phyloP scores from a whole-genome alignment of 2,113 vertebrate species.

The Marmota monax region DNA sequence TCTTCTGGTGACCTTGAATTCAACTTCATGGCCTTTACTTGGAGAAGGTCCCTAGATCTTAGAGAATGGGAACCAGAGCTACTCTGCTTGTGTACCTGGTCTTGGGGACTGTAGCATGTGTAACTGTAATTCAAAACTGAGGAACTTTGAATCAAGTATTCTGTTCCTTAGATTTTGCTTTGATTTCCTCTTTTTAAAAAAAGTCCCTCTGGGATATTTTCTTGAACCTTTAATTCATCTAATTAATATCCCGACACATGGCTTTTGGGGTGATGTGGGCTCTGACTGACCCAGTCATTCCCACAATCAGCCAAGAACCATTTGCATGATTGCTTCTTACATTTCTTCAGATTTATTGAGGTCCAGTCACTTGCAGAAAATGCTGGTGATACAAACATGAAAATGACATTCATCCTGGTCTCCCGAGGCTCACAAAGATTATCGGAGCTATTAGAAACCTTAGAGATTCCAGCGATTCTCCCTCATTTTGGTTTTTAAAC shows the following conservation, averaged over 20 bases:
- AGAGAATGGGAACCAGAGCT: background rate
- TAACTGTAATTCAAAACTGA: background rate
- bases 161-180: slow-evolving; percentile 23
- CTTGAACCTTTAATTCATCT: slow-evolving; percentile 15
- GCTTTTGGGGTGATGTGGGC: background rate
- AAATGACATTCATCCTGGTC: background rate
- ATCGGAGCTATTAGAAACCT: background rate
- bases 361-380: background rate
- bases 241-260: background rate
- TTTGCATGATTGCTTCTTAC: background rate
- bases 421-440: background rate
- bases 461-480: background rate
- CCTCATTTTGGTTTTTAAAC: background rate
- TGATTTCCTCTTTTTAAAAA: background rate
- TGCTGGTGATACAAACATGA: background rate
- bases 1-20: background rate
- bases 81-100: background rate
- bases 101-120: background rate
- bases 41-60: background rate
- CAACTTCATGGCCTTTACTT: background rate
- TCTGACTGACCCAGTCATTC: background rate
- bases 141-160: background rate
- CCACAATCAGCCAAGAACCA: background rate
- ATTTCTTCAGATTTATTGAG: background rate
- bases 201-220: slow-evolving; percentile 40